Percentiles rank a stretch among this genome's conserved stretches.
Evolutionary conservation across 2,113 vertebrate species (phyloP).

Genomic region (Parus major): DNA sequence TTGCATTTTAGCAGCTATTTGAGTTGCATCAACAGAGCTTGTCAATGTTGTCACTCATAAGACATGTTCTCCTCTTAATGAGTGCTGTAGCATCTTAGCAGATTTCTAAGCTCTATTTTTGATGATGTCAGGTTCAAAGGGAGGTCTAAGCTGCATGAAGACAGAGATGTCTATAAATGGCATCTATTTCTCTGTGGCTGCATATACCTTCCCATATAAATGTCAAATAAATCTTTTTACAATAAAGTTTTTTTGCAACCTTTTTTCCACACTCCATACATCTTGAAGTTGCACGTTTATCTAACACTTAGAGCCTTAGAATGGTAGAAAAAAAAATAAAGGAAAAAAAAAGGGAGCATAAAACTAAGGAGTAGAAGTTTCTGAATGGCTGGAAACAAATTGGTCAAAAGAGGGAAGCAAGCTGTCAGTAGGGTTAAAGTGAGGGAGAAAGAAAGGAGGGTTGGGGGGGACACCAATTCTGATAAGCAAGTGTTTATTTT

Average conservation of each 20-base stretch:
- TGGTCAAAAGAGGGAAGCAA: not conserved
- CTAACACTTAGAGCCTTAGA: not conserved
- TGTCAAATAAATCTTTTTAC: not conserved
- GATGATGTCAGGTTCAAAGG: not conserved
- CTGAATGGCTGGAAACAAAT: not conserved
- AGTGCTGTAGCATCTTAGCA: not conserved
- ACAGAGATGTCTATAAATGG: not conserved
- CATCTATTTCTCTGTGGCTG: not conserved
- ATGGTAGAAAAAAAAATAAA: not conserved
- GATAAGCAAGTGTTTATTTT: not conserved
- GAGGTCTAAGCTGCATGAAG: not conserved
- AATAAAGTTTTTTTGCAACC: not conserved
- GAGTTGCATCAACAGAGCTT: not conserved
- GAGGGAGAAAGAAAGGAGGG: not conserved
- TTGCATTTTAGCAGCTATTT: not conserved
- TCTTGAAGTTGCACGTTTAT: not conserved
- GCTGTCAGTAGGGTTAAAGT: not conserved
- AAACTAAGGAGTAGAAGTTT: not conserved
- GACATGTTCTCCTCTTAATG: not conserved
- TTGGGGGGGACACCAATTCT: not conserved
- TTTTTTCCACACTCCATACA: not conserved
- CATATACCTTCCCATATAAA: not conserved
- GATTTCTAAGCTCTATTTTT: not conserved
- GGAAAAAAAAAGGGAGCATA: not conserved
- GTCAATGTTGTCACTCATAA: not conserved